Base-by-base conservation (phyloP, 2,113 vertebrate genomes). In the Chionis minor region DNA sequence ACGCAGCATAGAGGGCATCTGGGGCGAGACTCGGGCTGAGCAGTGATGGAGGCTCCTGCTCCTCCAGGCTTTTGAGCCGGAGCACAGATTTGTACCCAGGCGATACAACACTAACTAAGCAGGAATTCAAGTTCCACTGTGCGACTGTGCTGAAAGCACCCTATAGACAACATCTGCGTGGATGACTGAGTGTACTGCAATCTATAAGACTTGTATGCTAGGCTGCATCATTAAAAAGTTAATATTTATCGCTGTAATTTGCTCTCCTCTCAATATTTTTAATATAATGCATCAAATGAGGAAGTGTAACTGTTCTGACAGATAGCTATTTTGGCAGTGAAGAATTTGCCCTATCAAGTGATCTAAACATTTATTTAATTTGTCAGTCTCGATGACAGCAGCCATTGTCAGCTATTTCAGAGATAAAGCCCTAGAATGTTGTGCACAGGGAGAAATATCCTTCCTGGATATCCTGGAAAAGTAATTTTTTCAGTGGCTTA, bases 341-440 rank as follows among this genome's bases (percentile, higher is more conserved):
- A 79, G 45, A 79, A 66, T 81, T 94, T 87, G 16, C 45, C 22
- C 1, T 49, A 62, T 35, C 33, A 83, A 90, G 24, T 77, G 17
- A 69, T 69, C 27, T n/a, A 79, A 94, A 88, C 38, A 62, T 90
- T 90, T 74, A 95, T 95, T 86, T 83, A 62, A 88, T 80, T 94
- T 96, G 69, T 67, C 56, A 61, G 17, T 74, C 45, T 70, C 24
- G 15, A 3, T 54, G 89, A 61, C 81, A 81, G 61, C 18, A 78
- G 35, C 47, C 40, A 56, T 45, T 75, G 33, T 61, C 35, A 80
- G n/a, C 40, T 72, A 3, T 32, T 93, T 80, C 56, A 93, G 62
- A 81, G 52, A 65, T 33, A 91, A 95, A 69, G 5, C 11, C 63
- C 30, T 55, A 35, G 20, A 90, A 80, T 26, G 8, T 33, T 67